Base-by-base conservation (phyloP, 2,113 vertebrate genomes). In the Bubo bubo region DNA sequence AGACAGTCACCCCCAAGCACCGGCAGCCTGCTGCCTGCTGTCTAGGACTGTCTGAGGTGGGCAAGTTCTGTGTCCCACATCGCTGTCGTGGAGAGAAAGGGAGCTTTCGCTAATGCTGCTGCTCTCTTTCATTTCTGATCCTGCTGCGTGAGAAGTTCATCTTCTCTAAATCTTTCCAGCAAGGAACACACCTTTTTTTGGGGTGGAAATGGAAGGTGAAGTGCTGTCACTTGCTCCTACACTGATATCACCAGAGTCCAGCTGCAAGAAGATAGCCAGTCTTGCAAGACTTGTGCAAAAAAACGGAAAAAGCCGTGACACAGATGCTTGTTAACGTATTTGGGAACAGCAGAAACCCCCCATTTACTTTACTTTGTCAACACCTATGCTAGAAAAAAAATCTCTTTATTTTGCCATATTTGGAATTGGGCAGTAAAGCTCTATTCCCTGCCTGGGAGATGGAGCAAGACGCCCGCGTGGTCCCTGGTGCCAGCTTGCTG, bases 21-120 rank as follows among this genome's bases (percentile, higher is more conserved):
- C 0, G 45, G 35, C 53, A 76, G 12, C 27, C 20, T 55, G 10
- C 23, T 58, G 32, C 41, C 34, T 59, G 43, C 23, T 72, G 21
- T n/a, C 39, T 62, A 50, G 35, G 41, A 8, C 30, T 77, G 23
- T 24, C 37, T 6, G 5, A 67, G 19, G 34, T 53, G 60, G 22
- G 16, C 43, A 70, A 20, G 7, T 45, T 49, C 28, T 21, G 5
- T 24, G 10, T 82, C 60, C 70, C 34, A 58, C 43, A 8, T 30
- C 0, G 0, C 60, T 81, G 16, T 11, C 10, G 1, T 16, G 7
- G 32, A 63, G 13, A 14, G 10, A 66, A 81, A 60, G 35, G 30
- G 34, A 55, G 20, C 37, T 94, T 81, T 79, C 8, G 3, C 50
- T 62, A 23, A 23, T 1, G 2, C 68, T 53, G 41, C 24, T 50